These are phyloP conservation scores for Drosophila teissieri DNA, from an alignment of 1,140 invertebrate species.

Conservation along the genomic window DNA sequence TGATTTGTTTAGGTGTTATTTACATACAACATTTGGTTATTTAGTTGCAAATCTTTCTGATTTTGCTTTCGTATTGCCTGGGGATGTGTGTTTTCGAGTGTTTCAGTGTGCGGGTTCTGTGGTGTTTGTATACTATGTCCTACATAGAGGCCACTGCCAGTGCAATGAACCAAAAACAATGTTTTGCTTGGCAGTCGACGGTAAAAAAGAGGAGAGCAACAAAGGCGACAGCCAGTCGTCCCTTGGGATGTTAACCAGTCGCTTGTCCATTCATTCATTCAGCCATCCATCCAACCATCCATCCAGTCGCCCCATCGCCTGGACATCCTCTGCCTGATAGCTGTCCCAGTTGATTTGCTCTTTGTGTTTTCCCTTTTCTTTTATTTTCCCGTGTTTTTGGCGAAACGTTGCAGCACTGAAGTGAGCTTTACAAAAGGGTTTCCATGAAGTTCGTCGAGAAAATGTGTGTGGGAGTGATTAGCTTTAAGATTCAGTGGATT, in stretches of 20 bases:
- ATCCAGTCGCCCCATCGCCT: conserved; percentile 31
- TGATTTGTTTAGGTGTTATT: conserved; percentile 53
- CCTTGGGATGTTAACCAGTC: conserved; percentile 27
- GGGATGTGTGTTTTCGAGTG: conserved; percentile 14
- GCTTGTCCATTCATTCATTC: conserved; percentile 16
- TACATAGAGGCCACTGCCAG: conserved; percentile 65
- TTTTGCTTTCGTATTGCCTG: conserved; percentile 15
- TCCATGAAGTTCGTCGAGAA: conserved; percentile 16
- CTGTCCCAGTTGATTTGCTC: conserved; percentile 22
- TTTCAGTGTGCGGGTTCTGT: conserved; percentile 12
- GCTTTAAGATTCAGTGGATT: not conserved
- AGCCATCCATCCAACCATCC: conserved; percentile 10
- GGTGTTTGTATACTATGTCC: conserved; percentile 46
- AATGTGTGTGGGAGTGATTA: not conserved
- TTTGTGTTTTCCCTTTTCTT: conserved; percentile 10
- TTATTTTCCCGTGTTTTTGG: conserved; percentile 13
- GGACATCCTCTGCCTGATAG: conserved; percentile 43
- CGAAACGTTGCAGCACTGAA: conserved; percentile 15
- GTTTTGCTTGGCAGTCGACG: conserved; percentile 35
- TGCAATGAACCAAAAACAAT: conserved; percentile 76
- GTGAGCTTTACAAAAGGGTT: conserved; percentile 20
- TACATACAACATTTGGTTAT: conserved; percentile 42
- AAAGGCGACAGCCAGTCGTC: conserved; percentile 35
- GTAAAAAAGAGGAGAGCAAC: conserved; percentile 19
- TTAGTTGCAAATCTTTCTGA: conserved; percentile 20